Base-by-base conservation (phyloP, 2,888 invertebrate species). In the Gonocerus acuteangulatus region DNA sequence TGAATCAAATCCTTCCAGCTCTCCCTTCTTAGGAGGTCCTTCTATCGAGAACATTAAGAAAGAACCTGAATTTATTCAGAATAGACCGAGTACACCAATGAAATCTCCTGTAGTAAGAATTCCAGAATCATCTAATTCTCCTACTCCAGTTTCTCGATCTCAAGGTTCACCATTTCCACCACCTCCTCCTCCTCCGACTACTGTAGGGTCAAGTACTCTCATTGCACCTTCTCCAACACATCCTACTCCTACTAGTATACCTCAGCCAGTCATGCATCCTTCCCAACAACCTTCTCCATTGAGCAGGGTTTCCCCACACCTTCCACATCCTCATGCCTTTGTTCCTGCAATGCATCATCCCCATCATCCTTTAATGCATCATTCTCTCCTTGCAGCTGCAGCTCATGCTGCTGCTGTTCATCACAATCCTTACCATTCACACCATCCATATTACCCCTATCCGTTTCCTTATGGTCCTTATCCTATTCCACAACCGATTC, bases 41-140 rank as follows among this genome's bases (percentile, higher is more conserved):
- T 79, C 81, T 67, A 76, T 85, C 68, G 85, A 86, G 47, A 83
- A 82, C 69, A 86, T 87, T 65, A 87, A 87, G 72, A 86, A 86
- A 68, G 86, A 87, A 72, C 85, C 85, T 16, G 86, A 86, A 21
- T 66, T 65, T 21, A 61, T 67, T 23, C 62, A 48, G 74, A 74
- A 65, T 69, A 73, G 2, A 71, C 73, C 48, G 9, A 61, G 65
- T 23, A 52, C 70, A 58, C 60, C 67, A n/a, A 52, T 69, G 45
- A 71, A 80, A 75, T 71, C 73, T 73, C 71, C 79, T 32, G 69
- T 71, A 2, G 65, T 68, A 7, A 67, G 70, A n/a, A 70, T 69
- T 60, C 61, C 70, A 11, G 70, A 69, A 32, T 23, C 60, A 11
- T 45, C 65, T 16, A 48, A 51, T 13, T 61, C 65, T 27, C 61